Percentiles rank a stretch among this genome's conserved stretches.
Evolutionary conservation across 2,797 vertebrate genomes (phyloP).

Genomic region (Setipinna tenuifilis): DNA sequence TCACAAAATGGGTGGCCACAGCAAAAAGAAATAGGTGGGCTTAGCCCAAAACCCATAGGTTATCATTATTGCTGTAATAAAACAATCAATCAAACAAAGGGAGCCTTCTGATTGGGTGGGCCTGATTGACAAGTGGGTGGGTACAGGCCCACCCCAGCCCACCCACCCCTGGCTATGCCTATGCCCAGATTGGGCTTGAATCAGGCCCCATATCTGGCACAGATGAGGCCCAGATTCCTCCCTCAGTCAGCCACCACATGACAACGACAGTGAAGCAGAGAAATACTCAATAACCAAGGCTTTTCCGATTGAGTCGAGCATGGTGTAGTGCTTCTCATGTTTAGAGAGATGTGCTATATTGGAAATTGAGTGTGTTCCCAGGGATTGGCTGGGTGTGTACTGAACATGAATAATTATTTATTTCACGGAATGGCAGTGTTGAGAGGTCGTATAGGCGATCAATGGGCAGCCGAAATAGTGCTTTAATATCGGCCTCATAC

Average conservation of each 20-base stretch:
- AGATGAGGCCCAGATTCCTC: background rate
- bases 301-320: background rate
- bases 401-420: slow-evolving; percentile 25
- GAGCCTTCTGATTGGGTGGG: no score
- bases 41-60: no score
- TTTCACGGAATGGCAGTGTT: background rate
- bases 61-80: no score
- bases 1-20: no score
- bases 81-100: no score
- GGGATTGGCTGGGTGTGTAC: background rate
- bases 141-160: no score
- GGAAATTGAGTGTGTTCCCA: background rate
- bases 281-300: background rate
- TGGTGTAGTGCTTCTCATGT: background rate
- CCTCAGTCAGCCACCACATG: background rate
- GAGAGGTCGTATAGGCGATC: slow-evolving; percentile 25
- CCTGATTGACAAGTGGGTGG: no score
- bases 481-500: slow-evolving; percentile 34
- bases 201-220: background rate
- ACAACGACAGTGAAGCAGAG: background rate
- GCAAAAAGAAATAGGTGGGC: no score
- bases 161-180: no score
- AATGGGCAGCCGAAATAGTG: slow-evolving; percentile 32
- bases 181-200: background rate
- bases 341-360: background rate